Evolutionary conservation across 2,888 invertebrate genomes (phyloP).

Genomic region (Myathropa florea): DNA sequence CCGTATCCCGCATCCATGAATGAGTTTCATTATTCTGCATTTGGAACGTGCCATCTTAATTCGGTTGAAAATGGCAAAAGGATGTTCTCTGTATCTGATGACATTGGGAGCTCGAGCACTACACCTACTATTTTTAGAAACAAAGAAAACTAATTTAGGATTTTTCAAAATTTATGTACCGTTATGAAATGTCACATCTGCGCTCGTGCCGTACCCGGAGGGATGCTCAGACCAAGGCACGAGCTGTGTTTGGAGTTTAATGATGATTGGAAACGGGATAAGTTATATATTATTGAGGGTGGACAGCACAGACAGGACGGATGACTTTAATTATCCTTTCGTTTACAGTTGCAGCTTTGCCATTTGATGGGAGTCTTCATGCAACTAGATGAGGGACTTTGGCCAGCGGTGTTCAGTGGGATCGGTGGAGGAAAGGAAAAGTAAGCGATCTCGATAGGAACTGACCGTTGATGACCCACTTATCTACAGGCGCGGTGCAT

Average conservation of each 20-base stretch:
- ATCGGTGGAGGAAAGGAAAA: not conserved
- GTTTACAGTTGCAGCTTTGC: too few species aligned
- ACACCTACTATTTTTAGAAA: conserved; percentile 55
- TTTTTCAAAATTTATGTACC: conserved; percentile 69
- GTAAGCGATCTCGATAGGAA: not conserved
- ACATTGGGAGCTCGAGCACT: conserved; percentile 42
- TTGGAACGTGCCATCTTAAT: conserved; percentile 64
- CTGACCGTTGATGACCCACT: not conserved
- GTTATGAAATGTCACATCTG: conserved; percentile 69
- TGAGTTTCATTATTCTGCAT: conserved; percentile 39
- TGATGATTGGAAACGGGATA: conserved; percentile 49
- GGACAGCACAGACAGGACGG: conserved; percentile 49
- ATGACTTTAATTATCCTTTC: conserved; percentile 40
- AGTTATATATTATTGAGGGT: conserved; percentile 66
- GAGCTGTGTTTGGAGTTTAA: conserved; percentile 27
- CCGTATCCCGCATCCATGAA: conserved; percentile 19
- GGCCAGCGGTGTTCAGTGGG: too few species aligned
- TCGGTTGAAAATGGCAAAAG: conserved; percentile 62
- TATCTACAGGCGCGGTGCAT: not conserved
- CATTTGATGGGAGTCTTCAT: not conserved
- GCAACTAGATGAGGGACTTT: too few species aligned
- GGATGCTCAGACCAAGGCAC: conserved; percentile 34
- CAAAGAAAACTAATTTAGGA: conserved; percentile 66
- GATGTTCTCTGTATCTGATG: conserved; percentile 27
- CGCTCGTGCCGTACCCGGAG: conserved; percentile 4